These are phyloP conservation scores for Ptyas mucosa DNA, from an alignment of 2,113 vertebrate genomes.

Conservation along the genomic window DNA sequence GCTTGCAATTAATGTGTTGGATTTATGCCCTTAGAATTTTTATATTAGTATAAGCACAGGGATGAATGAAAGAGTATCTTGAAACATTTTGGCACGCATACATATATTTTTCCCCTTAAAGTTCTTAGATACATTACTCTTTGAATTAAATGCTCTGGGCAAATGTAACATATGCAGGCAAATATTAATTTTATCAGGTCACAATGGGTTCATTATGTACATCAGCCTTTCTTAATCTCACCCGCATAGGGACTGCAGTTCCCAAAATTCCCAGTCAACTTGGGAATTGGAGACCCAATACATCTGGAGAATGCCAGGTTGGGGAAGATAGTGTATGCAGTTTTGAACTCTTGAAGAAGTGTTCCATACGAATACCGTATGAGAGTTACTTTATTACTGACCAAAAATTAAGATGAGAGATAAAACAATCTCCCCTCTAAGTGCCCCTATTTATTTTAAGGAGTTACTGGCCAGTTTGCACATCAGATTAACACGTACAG, in stretches of 20 bases:
- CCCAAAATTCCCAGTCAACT: not conserved
- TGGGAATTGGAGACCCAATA: not conserved
- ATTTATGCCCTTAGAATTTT: not conserved
- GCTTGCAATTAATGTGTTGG: not conserved
- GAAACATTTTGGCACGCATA: not conserved
- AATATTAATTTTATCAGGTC: not conserved
- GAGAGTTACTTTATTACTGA: not conserved
- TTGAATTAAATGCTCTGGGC: not conserved
- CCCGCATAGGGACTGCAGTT: not conserved
- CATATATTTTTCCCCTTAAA: not conserved
- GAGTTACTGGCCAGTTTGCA: not conserved
- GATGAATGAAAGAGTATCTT: not conserved
- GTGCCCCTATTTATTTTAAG: not conserved
- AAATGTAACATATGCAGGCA: not conserved
- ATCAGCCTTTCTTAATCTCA: not conserved
- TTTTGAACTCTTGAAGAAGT: not conserved
- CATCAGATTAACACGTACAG: not conserved
- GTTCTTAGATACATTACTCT: not conserved
- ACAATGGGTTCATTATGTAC: not conserved
- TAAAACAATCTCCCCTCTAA: not conserved
- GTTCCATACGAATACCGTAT: not conserved
- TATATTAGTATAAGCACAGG: not conserved
- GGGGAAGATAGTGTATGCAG: not conserved
- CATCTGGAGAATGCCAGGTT: not conserved
- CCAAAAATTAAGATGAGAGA: not conserved